Conservation (phyloP, 2,113 vertebrate species). For the Etia nguti region DNA sequence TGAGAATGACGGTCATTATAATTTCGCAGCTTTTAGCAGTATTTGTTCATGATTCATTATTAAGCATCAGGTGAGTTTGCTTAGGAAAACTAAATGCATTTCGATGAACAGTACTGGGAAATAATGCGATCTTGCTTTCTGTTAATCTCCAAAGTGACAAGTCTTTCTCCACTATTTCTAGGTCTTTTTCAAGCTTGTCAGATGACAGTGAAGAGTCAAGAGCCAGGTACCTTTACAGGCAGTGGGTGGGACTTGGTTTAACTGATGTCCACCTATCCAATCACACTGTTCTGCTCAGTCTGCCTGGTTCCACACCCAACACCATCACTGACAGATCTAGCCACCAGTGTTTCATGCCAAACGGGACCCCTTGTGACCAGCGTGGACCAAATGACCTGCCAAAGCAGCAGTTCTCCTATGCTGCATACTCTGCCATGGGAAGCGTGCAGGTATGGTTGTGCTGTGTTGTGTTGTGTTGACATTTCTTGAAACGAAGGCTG, state of each 20-base stretch:
- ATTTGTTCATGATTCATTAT: background rate
- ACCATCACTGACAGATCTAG: slow-evolving; percentile 76
- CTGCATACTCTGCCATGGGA: slow-evolving; percentile 90
- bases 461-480: background rate
- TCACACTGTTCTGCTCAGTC: slow-evolving; percentile 84
- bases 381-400: slow-evolving; percentile 32
- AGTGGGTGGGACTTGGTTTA: slow-evolving; percentile 83
- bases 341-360: slow-evolving; percentile 83
- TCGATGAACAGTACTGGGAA: background rate
- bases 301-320: slow-evolving; percentile 80
- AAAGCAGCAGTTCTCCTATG: slow-evolving; percentile 76
- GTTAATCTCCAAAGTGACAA: background rate
- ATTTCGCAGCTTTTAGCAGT: background rate
- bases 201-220: slow-evolving; percentile 69
- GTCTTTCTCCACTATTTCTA: slow-evolving; percentile 37
- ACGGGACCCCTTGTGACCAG: slow-evolving; percentile 75
- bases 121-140: background rate
- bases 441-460: slow-evolving; percentile 79
- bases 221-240: slow-evolving; percentile 74
- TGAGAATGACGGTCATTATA: background rate
- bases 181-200: slow-evolving; percentile 71
- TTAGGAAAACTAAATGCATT: background rate
- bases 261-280: slow-evolving; percentile 81
- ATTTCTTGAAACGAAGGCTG: background rate
- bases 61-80: background rate